phyloP scores from a whole-genome alignment of 92 coral and sea anemone species.

The Micromussa lordhowensis region DNA sequence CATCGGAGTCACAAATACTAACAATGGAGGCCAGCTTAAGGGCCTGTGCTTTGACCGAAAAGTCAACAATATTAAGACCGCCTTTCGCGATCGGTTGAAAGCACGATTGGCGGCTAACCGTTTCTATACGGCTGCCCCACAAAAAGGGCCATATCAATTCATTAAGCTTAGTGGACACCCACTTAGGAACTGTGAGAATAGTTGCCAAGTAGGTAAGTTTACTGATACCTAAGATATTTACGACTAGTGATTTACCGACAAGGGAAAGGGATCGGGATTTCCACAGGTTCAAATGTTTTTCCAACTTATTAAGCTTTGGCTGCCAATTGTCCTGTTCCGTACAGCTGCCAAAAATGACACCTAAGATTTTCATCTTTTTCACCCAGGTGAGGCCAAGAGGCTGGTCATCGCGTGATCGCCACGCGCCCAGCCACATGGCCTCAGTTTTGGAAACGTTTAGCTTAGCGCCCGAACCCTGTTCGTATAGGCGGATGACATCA shows the following conservation, averaged over 20 bases:
- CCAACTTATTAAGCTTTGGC: conserved; percentile 17
- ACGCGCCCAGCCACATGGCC: conserved; percentile 38
- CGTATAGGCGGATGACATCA: not conserved
- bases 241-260: conserved; percentile 5
- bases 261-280: conserved; percentile 31
- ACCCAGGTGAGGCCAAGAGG: conserved; percentile 58
- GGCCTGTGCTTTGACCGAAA: not conserved
- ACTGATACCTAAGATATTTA: conserved; percentile 21
- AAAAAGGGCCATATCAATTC: not conserved
- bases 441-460: conserved; percentile 11
- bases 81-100: not conserved
- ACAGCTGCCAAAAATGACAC: not conserved
- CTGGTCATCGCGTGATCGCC: not conserved
- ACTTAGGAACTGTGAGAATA: not conserved
- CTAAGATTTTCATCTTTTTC: not conserved
- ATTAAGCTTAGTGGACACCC: not conserved
- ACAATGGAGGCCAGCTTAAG: not conserved
- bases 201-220: not conserved
- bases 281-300: conserved; percentile 19
- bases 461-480: conserved; percentile 27
- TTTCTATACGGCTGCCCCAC: conserved; percentile 6
- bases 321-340: conserved; percentile 29
- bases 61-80: not conserved
- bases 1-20: too few relatives aligned
- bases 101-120: not conserved